Evolutionary conservation across 1,140 invertebrate genomes (phyloP).

Genomic region (Colletes latitarsis): DNA sequence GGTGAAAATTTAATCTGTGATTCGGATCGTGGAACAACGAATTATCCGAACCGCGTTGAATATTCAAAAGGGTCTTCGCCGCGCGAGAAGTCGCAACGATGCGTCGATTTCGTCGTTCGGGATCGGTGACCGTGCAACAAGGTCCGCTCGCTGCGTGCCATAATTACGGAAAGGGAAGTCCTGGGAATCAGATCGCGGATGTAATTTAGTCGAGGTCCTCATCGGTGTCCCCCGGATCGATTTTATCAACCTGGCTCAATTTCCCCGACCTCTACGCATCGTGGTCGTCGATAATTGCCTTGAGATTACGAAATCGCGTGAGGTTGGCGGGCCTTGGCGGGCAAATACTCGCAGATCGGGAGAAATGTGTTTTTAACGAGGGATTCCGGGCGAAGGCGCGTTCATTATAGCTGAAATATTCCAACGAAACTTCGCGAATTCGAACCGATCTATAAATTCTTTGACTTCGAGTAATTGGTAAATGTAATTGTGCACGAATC

Average conservation of each 20-base stretch:
- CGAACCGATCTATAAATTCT: too few relatives aligned
- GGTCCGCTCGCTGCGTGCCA: neutral
- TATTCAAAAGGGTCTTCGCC: neutral
- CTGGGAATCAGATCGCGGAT: slow-evolving; percentile 32
- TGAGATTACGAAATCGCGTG: slow-evolving; percentile 32
- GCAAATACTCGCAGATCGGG: neutral
- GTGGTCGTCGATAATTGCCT: slow-evolving; percentile 42
- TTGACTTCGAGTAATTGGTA: too few relatives aligned
- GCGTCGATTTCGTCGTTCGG: too few relatives aligned
- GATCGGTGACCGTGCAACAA: neutral
- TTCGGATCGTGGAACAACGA: too few relatives aligned
- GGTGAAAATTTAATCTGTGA: too few relatives aligned
- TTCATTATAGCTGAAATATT: neutral
- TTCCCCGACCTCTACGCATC: slow-evolving; percentile 49
- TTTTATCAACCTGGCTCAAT: slow-evolving; percentile 49
- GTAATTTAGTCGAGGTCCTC: slow-evolving; percentile 36
- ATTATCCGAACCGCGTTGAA: neutral
- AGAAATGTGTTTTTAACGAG: neutral
- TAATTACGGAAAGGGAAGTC: slow-evolving; percentile 39
- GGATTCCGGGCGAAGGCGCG: neutral
- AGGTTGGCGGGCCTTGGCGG: neutral
- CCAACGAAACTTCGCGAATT: too few relatives aligned
- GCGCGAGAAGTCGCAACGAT: too few relatives aligned
- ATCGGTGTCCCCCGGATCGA: slow-evolving; percentile 41
- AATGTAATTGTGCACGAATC: too few relatives aligned